Conservation (phyloP, 2,113 vertebrate genomes). For the Zeus faber region DNA sequence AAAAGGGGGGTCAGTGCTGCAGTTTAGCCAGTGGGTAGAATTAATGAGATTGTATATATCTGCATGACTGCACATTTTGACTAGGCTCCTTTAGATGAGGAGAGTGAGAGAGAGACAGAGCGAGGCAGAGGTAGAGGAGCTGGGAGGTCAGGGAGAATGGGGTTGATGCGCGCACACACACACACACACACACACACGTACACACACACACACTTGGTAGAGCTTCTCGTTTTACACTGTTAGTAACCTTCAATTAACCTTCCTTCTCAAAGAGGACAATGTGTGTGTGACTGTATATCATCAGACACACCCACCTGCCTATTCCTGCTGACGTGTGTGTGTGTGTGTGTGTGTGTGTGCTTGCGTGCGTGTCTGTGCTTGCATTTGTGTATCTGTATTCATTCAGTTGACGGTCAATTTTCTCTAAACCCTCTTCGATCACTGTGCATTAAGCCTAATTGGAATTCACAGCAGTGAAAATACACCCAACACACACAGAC, state of each 20-base stretch:
- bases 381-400: slow-evolving; percentile 29
- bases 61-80: slow-evolving; percentile 74
- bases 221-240: slow-evolving; percentile 53
- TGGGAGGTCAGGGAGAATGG: neutral
- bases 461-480: slow-evolving; percentile 58
- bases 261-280: slow-evolving; percentile 45
- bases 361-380: neutral
- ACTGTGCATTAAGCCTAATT: slow-evolving; percentile 45
- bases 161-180: slow-evolving; percentile 15
- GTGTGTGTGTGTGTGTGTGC: neutral
- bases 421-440: slow-evolving; percentile 25
- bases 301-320: slow-evolving; percentile 28
- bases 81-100: slow-evolving; percentile 48
- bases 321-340: no score
- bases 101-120: slow-evolving; percentile 16
- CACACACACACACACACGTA: slow-evolving; percentile 23
- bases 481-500: slow-evolving; percentile 20
- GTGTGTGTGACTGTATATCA: slow-evolving; percentile 36
- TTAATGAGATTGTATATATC: slow-evolving; percentile 73
- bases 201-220: slow-evolving; percentile 28
- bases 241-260: slow-evolving; percentile 75
- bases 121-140: slow-evolving; percentile 29
- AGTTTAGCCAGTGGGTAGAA: slow-evolving; percentile 61
- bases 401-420: slow-evolving; percentile 61
- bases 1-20: slow-evolving; percentile 28